These are phyloP conservation scores for Scomber scombrus DNA, from an alignment of 2,113 vertebrate genomes.

Conservation along the genomic window DNA sequence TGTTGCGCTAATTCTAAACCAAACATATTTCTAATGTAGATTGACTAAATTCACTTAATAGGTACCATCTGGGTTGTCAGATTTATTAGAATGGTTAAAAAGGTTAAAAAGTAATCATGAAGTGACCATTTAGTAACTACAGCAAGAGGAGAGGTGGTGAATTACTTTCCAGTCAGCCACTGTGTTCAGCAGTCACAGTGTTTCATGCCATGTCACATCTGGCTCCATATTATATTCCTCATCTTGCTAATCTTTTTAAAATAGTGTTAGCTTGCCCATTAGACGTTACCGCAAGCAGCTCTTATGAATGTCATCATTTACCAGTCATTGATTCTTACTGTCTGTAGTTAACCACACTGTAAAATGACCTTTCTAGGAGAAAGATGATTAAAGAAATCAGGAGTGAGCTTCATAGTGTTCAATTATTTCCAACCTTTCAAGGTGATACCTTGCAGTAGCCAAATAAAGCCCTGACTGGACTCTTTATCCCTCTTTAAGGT, in stretches of 20 bases:
- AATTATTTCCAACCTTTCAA: constrained; percentile 64
- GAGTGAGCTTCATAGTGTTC: constrained; percentile 46
- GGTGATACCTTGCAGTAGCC: constrained; percentile 49
- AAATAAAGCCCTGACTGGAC: constrained; percentile 38
- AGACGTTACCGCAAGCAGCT: constrained; percentile 64
- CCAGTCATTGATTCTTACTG: constrained; percentile 74
- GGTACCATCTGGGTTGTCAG: constrained; percentile 11
- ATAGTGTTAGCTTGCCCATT: constrained; percentile 67
- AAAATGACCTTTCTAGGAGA: constrained; percentile 68
- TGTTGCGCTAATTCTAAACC: constrained; percentile 22
- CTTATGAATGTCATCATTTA: constrained; percentile 67
- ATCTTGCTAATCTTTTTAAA: constrained; percentile 72
- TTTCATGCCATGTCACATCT: constrained; percentile 63
- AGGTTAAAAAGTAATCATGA: constrained; percentile 63
- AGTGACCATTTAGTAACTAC: constrained; percentile 25
- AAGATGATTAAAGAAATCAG: constrained; percentile 69
- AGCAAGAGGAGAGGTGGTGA: constrained; percentile 43
- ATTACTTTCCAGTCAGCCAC: constrained; percentile 41
- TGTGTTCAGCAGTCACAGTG: constrained; percentile 48
- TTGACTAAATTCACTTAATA: constrained; percentile 13
- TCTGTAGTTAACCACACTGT: constrained; percentile 72
- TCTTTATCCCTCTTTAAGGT: constrained; percentile 25
- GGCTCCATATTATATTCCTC: constrained; percentile 57
- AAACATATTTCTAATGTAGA: constrained; percentile 17
- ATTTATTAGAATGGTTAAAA: constrained; percentile 47